A percentile compares a stretch with the other conserved stretches of the same genome.
These are phyloP conservation scores for Andinoacara biseriatus DNA, from an alignment of 2,113 vertebrate species.

Conservation along the genomic window DNA sequence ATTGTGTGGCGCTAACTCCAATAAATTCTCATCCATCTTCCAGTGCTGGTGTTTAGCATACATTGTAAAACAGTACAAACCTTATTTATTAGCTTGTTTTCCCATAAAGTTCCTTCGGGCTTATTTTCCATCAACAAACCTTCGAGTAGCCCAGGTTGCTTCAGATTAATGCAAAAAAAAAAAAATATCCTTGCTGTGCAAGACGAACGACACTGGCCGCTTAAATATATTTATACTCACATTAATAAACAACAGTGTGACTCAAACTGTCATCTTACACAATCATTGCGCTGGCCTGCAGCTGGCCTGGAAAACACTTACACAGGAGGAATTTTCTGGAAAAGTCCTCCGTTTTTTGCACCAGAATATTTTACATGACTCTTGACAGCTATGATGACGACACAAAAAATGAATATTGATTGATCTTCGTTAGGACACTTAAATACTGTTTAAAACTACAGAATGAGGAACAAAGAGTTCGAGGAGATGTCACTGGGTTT, in stretches of 20 bases:
- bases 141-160: slow-evolving; percentile 23
- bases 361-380: not conserved
- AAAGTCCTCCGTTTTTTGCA: not conserved
- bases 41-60: not conserved
- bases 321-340: not conserved
- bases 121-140: slow-evolving; percentile 58
- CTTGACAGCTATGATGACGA: not conserved
- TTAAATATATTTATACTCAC: slow-evolving; percentile 12
- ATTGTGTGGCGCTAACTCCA: not conserved
- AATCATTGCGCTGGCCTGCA: slow-evolving; percentile 1
- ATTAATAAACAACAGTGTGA: slow-evolving; percentile 4
- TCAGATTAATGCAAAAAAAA: slow-evolving; percentile 11
- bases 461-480: not conserved
- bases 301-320: slow-evolving; percentile 8
- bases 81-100: slow-evolving; percentile 40
- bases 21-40: not conserved
- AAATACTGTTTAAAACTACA: not conserved
- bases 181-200: slow-evolving; percentile 2
- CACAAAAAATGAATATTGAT: not conserved
- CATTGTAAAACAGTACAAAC: slow-evolving; percentile 1
- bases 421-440: not conserved
- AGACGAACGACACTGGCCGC: not conserved
- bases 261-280: slow-evolving; percentile 17
- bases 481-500: slow-evolving; percentile 22
- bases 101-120: slow-evolving; percentile 23